Conservation (phyloP, 2,113 vertebrate genomes). For the Psilopsiagon aurifrons region DNA sequence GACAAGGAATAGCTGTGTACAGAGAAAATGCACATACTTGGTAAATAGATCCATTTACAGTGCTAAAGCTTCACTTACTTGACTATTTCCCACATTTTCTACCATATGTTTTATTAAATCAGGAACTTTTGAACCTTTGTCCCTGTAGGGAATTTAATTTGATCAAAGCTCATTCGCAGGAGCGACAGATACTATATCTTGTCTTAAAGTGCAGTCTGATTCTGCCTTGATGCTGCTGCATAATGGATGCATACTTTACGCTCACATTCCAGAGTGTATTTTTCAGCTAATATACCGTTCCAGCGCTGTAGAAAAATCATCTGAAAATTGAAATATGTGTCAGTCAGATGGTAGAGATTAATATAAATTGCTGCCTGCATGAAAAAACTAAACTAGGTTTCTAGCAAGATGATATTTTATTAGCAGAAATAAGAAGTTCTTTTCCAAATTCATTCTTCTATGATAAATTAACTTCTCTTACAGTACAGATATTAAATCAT, state of each 20-base stretch:
- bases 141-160: slow-evolving; percentile 62
- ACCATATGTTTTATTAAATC: slow-evolving; percentile 52
- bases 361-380: slow-evolving; percentile 45
- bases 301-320: slow-evolving; percentile 43
- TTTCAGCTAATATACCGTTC: slow-evolving; percentile 47
- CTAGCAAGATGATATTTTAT: slow-evolving; percentile 55
- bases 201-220: slow-evolving; percentile 54
- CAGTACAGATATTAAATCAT: slow-evolving; percentile 38
- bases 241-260: slow-evolving; percentile 63
- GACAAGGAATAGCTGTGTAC: background rate
- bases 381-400: slow-evolving; percentile 32
- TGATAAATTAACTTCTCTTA: slow-evolving; percentile 56
- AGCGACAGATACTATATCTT: slow-evolving; percentile 52
- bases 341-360: slow-evolving; percentile 52
- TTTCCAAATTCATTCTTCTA: slow-evolving; percentile 37
- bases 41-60: background rate
- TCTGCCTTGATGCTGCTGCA: slow-evolving; percentile 57
- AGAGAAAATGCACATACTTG: background rate
- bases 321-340: slow-evolving; percentile 50
- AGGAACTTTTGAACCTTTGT: slow-evolving; percentile 61
- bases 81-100: slow-evolving; percentile 42
- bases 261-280: slow-evolving; percentile 40
- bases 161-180: slow-evolving; percentile 57
- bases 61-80: background rate
- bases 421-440: slow-evolving; percentile 52